Evolutionary conservation across 2,888 invertebrate species (phyloP).

Genomic region (Drosophila kanekoi): DNA sequence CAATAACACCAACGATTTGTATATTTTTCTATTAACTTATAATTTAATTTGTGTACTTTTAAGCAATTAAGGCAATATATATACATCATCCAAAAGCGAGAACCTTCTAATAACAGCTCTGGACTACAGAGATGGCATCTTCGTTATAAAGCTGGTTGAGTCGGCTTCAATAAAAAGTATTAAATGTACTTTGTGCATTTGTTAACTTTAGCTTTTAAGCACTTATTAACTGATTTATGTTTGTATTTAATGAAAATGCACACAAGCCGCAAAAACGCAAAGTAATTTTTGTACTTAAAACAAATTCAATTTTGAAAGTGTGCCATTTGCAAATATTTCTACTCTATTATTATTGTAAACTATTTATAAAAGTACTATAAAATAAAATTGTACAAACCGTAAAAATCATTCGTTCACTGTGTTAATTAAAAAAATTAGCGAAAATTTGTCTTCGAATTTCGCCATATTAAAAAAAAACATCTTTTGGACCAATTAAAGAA

Average conservation of each 20-base stretch:
- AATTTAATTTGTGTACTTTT: constrained; percentile 25
- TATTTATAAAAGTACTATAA: constrained; percentile 30
- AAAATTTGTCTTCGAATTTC: no score
- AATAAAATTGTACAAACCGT: constrained; percentile 18
- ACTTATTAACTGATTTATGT: constrained; percentile 23
- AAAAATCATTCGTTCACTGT: constrained; percentile 2
- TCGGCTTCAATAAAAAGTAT: constrained; percentile 59
- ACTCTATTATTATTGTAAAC: constrained; percentile 17
- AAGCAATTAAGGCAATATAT: constrained; percentile 35
- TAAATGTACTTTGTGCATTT: constrained; percentile 78
- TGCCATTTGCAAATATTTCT: constrained; percentile 62
- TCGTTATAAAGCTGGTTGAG: constrained; percentile 44
- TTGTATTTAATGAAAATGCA: constrained; percentile 42
- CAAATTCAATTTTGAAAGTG: constrained; percentile 36
- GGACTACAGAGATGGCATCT: not conserved
- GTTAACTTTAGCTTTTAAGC: constrained; percentile 47
- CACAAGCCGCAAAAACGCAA: constrained; percentile 38
- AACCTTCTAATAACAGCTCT: constrained; percentile 6
- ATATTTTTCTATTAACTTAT: constrained; percentile 54
- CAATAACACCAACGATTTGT: constrained; percentile 31
- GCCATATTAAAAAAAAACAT: no score
- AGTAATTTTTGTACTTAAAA: constrained; percentile 64
- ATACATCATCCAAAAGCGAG: constrained; percentile 11
- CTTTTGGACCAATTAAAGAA: no score
- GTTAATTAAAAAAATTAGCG: no score